A percentile compares a stretch with the other conserved stretches of the same genome.
Evolutionary conservation across 35 echinoderm and acorn worm genomes (phyloP).

Genomic region (Anneissia japonica): DNA sequence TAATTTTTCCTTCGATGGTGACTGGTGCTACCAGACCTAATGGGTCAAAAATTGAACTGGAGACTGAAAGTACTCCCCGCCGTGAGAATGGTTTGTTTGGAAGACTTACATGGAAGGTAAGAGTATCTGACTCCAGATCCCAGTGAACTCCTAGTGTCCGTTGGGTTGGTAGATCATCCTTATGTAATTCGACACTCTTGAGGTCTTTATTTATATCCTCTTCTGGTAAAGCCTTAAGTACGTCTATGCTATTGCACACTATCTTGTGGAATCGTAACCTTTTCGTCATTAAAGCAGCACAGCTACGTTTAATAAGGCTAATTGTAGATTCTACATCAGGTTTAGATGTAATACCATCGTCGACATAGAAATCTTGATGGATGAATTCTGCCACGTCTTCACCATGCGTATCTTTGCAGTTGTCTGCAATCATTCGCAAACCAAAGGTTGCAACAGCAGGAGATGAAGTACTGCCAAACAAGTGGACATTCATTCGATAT

Average conservation of each 20-base stretch:
- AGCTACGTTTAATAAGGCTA: neutral
- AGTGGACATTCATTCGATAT: too few relatives aligned
- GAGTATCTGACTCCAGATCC: neutral
- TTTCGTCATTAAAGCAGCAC: neutral
- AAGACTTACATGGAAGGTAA: neutral
- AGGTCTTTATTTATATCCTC: neutral
- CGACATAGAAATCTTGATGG: neutral
- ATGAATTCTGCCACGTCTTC: neutral
- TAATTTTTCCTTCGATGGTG: neutral
- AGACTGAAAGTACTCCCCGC: conserved; percentile 8
- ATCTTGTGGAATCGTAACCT: neutral
- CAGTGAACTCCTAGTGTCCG: neutral
- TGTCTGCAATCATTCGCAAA: too few relatives aligned
- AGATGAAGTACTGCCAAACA: too few relatives aligned
- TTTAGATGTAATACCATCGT: neutral
- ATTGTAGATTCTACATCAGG: neutral
- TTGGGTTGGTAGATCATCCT: neutral
- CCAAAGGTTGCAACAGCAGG: too few relatives aligned
- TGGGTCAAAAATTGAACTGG: conserved; percentile 11
- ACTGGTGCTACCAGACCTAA: conserved; percentile 4
- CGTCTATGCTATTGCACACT: neutral
- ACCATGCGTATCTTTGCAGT: neutral
- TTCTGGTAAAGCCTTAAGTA: neutral
- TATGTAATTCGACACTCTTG: neutral
- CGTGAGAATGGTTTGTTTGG: conserved; percentile 21